A percentile compares a stretch with the other conserved stretches of the same genome.
phyloP scores from a whole-genome alignment of 2,888 invertebrate species.

The Xestia sexstrigata region DNA sequence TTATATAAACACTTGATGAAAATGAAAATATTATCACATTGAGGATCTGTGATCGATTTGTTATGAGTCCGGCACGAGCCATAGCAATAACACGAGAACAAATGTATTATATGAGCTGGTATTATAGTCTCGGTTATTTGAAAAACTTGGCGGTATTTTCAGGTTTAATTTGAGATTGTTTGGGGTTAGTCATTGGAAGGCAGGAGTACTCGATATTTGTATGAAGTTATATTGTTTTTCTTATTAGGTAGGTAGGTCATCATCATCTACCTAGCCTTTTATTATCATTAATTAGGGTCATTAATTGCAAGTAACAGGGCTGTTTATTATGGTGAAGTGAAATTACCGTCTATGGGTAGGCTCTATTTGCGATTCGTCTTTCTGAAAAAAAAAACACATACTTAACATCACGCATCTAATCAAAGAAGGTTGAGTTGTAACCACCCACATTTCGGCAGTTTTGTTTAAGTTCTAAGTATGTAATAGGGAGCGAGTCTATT shows the following conservation, averaged over 20 bases:
- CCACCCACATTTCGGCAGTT: too few relatives aligned
- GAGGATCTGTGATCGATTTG: constrained; percentile 65
- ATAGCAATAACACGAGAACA: constrained; percentile 69
- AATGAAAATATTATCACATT: constrained; percentile 67
- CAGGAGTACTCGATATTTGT: neutral
- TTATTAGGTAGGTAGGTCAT: neutral
- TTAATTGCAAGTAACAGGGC: neutral
- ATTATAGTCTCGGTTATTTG: constrained; percentile 61
- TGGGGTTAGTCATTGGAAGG: neutral
- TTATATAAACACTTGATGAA: constrained; percentile 61
- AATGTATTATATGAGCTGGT: constrained; percentile 51
- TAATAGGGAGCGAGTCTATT: too few relatives aligned
- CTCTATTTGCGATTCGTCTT: neutral
- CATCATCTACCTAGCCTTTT: too few relatives aligned
- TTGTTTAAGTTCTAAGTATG: too few relatives aligned
- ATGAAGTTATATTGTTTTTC: neutral
- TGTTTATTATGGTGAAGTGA: neutral
- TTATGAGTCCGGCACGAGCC: constrained; percentile 76
- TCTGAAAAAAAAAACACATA: neutral
- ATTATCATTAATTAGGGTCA: too few relatives aligned
- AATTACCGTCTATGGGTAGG: too few relatives aligned
- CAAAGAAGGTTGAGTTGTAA: too few relatives aligned
- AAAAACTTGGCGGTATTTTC: constrained; percentile 63
- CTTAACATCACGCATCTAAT: too few relatives aligned
- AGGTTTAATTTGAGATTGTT: constrained; percentile 57